Conservation (phyloP, 2,113 vertebrate genomes). For the Trichechus manatus region DNA sequence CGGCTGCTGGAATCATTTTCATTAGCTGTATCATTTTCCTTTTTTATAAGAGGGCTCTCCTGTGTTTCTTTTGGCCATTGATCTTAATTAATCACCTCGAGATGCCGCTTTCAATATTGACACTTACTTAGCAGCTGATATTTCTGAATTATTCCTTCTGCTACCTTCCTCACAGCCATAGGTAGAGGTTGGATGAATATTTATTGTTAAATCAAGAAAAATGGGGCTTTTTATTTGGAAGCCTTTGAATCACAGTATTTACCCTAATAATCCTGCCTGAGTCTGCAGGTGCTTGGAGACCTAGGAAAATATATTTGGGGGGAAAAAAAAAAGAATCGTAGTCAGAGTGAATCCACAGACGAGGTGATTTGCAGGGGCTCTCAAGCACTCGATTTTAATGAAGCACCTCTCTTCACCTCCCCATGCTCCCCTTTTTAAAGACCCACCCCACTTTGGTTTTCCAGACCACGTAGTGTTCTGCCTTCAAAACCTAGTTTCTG, state of each 20-base stretch:
- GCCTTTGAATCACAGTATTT: conserved; percentile 36
- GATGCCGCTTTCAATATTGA: not conserved
- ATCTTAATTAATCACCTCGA: conserved; percentile 4
- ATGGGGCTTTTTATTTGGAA: not conserved
- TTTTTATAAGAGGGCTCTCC: not conserved
- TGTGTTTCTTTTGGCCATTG: not conserved
- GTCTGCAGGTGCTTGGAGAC: conserved; percentile 40
- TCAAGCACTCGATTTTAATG: not conserved
- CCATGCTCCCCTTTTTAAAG: not conserved
- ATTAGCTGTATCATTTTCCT: rapidly evolving
- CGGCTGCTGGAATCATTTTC: not conserved
- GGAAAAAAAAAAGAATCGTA: not conserved
- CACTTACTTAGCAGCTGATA: not conserved
- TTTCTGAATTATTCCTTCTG: conserved; percentile 12
- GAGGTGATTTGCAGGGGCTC: not conserved
- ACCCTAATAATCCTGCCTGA: not conserved
- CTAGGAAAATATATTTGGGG: not conserved
- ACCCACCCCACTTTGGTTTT: not conserved
- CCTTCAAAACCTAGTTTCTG: conserved; percentile 8
- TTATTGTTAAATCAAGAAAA: not conserved
- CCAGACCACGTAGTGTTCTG: not conserved
- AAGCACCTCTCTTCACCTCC: not conserved
- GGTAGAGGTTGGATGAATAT: not conserved
- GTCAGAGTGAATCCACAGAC: not conserved
- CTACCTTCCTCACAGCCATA: not conserved